Evolutionary conservation across 2,797 vertebrate species (phyloP).

Genomic region (Lophius americanus): DNA sequence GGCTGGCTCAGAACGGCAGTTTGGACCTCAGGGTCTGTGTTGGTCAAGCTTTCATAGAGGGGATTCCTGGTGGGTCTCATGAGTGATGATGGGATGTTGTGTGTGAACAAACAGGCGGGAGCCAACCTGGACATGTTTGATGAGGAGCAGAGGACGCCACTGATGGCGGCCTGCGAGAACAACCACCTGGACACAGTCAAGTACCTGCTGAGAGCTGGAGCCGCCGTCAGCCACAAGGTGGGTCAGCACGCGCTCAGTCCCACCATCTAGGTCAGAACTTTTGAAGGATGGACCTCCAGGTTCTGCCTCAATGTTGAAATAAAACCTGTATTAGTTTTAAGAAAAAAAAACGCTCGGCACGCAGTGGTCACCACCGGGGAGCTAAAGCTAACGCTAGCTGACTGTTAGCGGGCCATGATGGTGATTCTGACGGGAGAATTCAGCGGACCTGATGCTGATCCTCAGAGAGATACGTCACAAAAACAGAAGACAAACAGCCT

Average conservation of each 20-base stretch:
- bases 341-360: too few relatives aligned
- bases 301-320: too few relatives aligned
- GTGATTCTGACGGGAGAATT: too few relatives aligned
- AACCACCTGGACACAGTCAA: constrained; percentile 93
- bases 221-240: constrained; percentile 90
- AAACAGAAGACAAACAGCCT: too few relatives aligned
- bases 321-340: too few relatives aligned
- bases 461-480: too few relatives aligned
- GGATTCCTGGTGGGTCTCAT: background rate
- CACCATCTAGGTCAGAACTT: too few relatives aligned
- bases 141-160: constrained; percentile 90
- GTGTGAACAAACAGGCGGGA: constrained; percentile 83
- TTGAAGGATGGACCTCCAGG: too few relatives aligned
- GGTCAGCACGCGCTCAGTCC: background rate
- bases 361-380: too few relatives aligned
- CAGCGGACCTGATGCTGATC: too few relatives aligned
- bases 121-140: constrained; percentile 95
- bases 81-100: background rate
- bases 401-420: too few relatives aligned
- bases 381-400: too few relatives aligned
- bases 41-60: background rate
- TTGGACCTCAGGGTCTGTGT: background rate
- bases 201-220: constrained; percentile 95
- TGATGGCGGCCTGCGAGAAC: constrained; percentile 95
- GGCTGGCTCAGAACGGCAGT: background rate